A percentile compares a stretch with the other conserved stretches of the same genome.
Evolutionary conservation across 2,113 vertebrate genomes (phyloP).

Genomic region (Australoheros scitulus): DNA sequence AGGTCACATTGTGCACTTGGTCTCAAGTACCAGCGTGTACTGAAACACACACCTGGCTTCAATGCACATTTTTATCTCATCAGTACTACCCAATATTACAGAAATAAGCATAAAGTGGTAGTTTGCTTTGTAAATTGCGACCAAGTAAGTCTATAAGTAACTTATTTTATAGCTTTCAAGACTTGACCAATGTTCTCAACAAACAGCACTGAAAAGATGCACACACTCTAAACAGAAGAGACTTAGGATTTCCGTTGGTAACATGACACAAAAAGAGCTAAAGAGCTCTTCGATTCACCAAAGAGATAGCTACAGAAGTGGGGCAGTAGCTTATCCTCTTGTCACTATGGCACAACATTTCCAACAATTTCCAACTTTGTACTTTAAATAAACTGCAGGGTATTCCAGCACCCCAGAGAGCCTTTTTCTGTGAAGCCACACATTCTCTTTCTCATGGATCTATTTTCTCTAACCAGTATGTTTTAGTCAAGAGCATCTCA

Average conservation of each 20-base stretch:
- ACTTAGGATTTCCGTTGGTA: neutral
- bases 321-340: neutral
- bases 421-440: neutral
- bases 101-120: neutral
- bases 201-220: neutral
- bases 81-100: no score
- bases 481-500: constrained; percentile 10
- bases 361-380: neutral
- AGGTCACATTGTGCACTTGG: neutral
- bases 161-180: neutral
- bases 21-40: neutral
- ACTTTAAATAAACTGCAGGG: constrained; percentile 2
- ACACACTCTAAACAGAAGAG: neutral
- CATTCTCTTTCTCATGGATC: constrained; percentile 3
- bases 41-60: neutral
- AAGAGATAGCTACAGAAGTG: neutral
- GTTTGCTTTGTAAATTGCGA: neutral
- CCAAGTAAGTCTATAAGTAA: no score
- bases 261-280: neutral
- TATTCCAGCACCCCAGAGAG: neutral
- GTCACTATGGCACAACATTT: neutral
- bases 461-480: constrained; percentile 6
- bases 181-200: neutral
- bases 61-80: neutral
- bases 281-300: neutral